Evolutionary conservation across 2,113 vertebrate genomes (phyloP).

Genomic region (Maccullochella peelii): DNA sequence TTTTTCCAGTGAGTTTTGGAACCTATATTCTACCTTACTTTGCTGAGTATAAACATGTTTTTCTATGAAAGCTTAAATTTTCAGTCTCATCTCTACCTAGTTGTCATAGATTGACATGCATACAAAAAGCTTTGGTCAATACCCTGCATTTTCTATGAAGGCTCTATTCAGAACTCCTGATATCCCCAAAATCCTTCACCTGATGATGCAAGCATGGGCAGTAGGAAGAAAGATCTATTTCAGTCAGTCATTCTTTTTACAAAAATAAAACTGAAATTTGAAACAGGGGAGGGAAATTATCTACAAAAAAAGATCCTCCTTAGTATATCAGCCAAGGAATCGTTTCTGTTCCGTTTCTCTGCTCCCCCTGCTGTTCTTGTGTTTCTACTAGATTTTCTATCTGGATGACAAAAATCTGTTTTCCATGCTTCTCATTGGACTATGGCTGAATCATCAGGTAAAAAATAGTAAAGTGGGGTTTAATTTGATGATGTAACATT

Average conservation of each 20-base stretch:
- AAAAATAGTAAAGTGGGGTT: background rate
- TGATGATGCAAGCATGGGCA: slow-evolving; percentile 37
- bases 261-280: slow-evolving; percentile 14
- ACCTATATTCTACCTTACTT: background rate
- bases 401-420: background rate
- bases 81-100: background rate
- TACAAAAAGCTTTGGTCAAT: background rate
- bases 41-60: background rate
- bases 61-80: background rate
- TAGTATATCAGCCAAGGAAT: background rate
- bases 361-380: background rate
- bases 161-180: background rate
- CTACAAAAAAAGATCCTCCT: background rate
- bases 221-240: slow-evolving; percentile 28
- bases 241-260: slow-evolving; percentile 2
- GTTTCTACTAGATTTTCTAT: background rate
- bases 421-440: background rate
- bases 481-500: background rate
- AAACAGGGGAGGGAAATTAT: background rate
- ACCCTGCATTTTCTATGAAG: background rate
- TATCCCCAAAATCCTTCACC: slow-evolving; percentile 2
- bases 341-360: background rate
- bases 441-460: background rate
- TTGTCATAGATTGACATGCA: background rate
- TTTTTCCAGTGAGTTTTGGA: background rate